A percentile compares a stretch with the other conserved stretches of the same genome.
Conservation (phyloP, 2,888 invertebrate genomes). For the Ophraella communa region DNA sequence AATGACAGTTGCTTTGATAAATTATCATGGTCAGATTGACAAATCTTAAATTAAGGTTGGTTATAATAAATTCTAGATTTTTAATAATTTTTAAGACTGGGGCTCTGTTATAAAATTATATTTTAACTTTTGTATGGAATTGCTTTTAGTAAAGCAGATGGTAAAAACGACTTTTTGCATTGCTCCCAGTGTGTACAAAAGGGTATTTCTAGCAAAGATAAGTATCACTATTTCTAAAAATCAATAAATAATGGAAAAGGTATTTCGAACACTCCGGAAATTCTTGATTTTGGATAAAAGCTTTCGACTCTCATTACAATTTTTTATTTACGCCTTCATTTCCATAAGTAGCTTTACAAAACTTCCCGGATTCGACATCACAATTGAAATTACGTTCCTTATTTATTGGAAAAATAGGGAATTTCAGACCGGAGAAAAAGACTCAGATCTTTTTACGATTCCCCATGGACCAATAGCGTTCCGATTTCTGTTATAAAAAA, state of each 20-base stretch:
- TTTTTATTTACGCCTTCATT: conserved; percentile 35
- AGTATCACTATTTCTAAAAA: conserved; percentile 2
- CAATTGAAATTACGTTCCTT: conserved; percentile 27
- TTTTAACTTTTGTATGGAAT: background rate
- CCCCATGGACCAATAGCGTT: conserved; percentile 7
- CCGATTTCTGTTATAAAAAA: conserved; percentile 14
- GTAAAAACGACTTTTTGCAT: background rate
- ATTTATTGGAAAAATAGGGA: conserved; percentile 14
- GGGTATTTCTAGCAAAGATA: background rate
- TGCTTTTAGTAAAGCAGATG: background rate
- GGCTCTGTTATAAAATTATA: no score
- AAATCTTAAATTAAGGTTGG: no score
- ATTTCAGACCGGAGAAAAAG: background rate
- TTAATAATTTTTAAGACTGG: no score
- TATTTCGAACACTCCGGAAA: conserved; percentile 23
- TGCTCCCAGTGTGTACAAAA: background rate
- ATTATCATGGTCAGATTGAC: no score
- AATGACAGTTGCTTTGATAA: no score
- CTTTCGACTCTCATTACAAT: conserved; percentile 30
- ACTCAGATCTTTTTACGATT: conserved; percentile 10
- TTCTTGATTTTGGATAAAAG: conserved; percentile 31
- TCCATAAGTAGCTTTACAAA: conserved; percentile 34
- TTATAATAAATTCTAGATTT: no score
- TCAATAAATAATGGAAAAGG: conserved; percentile 31
- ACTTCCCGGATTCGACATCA: conserved; percentile 17